phyloP scores from a whole-genome alignment of 2,113 vertebrate species.

The Entelurus aequoreus region DNA sequence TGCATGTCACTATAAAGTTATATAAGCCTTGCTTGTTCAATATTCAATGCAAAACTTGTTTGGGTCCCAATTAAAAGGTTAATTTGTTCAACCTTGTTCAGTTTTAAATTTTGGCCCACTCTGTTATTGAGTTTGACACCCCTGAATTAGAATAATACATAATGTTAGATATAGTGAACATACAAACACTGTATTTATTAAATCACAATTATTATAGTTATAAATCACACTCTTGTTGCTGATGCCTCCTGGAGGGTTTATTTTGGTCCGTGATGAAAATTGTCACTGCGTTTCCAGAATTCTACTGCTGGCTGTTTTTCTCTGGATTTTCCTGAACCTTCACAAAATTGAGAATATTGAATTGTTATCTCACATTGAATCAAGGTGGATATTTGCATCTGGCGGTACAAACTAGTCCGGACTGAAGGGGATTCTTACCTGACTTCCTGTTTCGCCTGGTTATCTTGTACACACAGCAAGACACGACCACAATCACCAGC shows the following conservation, averaged over 20 bases:
- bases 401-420: too few species aligned
- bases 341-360: not conserved
- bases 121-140: too few species aligned
- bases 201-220: too few species aligned
- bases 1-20: too few species aligned
- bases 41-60: too few species aligned
- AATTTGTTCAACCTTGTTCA: too few species aligned
- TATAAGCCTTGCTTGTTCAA: too few species aligned
- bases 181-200: too few species aligned
- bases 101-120: too few species aligned
- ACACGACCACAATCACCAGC: not conserved
- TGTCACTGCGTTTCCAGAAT: not conserved
- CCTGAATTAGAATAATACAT: too few species aligned
- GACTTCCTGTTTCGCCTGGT: not conserved
- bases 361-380: not conserved
- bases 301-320: not conserved
- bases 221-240: not conserved
- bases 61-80: too few species aligned
- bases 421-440: slow-evolving; percentile 5
- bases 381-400: not conserved
- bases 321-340: not conserved
- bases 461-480: slow-evolving; percentile 16
- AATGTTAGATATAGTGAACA: too few species aligned
- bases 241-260: not conserved
- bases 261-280: not conserved